Percentiles rank a stretch among this genome's conserved stretches.
These are phyloP conservation scores for Centroberyx gerrardi DNA, from an alignment of 2,797 vertebrate species.

Conservation along the genomic window DNA sequence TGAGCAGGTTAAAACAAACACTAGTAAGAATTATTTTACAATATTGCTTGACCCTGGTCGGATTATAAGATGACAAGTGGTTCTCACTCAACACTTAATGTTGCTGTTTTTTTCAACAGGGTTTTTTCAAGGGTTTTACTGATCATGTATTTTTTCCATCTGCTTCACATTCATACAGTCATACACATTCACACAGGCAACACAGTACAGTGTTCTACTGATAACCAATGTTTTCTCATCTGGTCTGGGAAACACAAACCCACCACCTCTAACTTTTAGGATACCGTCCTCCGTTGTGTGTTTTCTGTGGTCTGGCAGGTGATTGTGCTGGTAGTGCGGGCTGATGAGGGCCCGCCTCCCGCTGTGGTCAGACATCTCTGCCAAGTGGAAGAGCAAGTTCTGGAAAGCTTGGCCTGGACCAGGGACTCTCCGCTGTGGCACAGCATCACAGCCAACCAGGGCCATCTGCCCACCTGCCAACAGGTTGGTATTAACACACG, in stretches of 20 bases:
- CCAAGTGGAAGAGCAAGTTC: constrained; percentile 85
- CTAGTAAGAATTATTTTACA: too few relatives aligned
- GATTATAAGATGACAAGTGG: too few relatives aligned
- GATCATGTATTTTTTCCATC: too few relatives aligned
- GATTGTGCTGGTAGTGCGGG: constrained; percentile 87
- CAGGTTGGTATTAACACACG: constrained; percentile 80
- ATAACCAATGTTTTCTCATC: background rate
- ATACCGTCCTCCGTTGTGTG: background rate
- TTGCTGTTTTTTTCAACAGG: too few relatives aligned
- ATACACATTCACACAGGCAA: too few relatives aligned
- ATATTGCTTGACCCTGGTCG: too few relatives aligned
- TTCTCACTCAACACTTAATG: too few relatives aligned
- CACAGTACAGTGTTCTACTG: too few relatives aligned
- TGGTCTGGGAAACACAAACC: background rate
- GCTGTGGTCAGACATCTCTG: constrained; percentile 85
- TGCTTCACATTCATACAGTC: too few relatives aligned
- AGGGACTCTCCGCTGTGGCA: constrained; percentile 87
- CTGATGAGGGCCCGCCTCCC: constrained; percentile 82
- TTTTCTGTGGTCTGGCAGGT: constrained; percentile 75
- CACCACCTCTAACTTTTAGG: background rate
- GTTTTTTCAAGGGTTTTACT: too few relatives aligned
- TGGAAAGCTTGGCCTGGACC: constrained; percentile 90
- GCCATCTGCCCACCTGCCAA: constrained; percentile 85
- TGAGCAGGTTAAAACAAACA: too few relatives aligned
- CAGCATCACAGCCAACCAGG: constrained; percentile 84